Evolutionary conservation across 2,797 vertebrate species (phyloP), one percentile per base, ranked within the genome.

Genomic region (Acanthurus leucopareius): DNA sequence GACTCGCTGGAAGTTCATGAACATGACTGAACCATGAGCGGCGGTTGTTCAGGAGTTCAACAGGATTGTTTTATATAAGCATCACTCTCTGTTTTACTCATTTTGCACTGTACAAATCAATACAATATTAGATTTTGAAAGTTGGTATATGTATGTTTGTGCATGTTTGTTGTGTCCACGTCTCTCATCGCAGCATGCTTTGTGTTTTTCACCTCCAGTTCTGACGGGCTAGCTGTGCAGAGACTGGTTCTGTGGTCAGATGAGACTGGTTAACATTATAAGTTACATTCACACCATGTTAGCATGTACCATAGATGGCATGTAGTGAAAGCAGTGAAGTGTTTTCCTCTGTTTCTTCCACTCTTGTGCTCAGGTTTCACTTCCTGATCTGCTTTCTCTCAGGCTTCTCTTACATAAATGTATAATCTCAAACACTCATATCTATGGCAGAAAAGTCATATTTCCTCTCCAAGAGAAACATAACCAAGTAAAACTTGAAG

Each of bases 201-300:
- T 82, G 80, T 87, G 75, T 81, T 77, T 70, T 85, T 47, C 52
- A 51, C 42, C 49, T 75, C 56, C 61, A 69, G 72, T 48, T 69
- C 20, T 85, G 83, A 89, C 89, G 87, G 86, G 67, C 83, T 78
- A 83, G 83, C 70, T 89, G 82, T 95, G 94, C 91, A 94, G 94
- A 95, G 94, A 89, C 95, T 94, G 93, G 83, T 86, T 76, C 91
- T 28, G 28, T 28, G 28, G 28, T 28, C 28, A 28, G 28, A 28
- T 28, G 28, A 28, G 28, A 28, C 28, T 28, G 28, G 28, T 28
- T 28, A 28, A 64, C 22, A 58, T 2, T 58, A 75, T 52, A 62
- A 54, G 53, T 56, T 42, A 58, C 13, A 28, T 53, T 53, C 38
- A 62, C 52, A 17, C 53, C 11, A 6, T 62, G 42, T 60, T 67